A percentile compares a stretch with the other conserved stretches of the same genome.
Conservation (phyloP, 1,140 invertebrate genomes). For the Hyles euphorbiae region DNA sequence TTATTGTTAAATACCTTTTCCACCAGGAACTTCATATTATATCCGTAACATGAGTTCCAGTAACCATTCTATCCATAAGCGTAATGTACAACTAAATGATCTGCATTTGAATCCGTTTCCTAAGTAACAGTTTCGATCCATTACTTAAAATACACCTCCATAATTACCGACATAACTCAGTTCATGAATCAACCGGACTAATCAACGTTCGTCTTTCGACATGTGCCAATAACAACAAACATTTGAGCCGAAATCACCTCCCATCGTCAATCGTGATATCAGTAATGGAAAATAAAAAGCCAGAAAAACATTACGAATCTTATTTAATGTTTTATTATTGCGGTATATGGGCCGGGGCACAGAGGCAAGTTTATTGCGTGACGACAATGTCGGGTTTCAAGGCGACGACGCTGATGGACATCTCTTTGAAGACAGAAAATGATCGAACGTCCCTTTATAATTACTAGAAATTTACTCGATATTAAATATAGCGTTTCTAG, state of each 20-base stretch:
- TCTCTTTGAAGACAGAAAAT: too few species aligned
- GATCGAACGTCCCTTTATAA: too few species aligned
- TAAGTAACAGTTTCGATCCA: too few species aligned
- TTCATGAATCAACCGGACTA: constrained; percentile 9
- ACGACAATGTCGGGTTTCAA: neutral
- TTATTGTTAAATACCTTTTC: too few species aligned
- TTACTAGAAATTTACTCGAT: too few species aligned
- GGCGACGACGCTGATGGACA: neutral
- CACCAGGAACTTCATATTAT: too few species aligned
- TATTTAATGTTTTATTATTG: constrained; percentile 2
- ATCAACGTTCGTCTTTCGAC: constrained; percentile 12
- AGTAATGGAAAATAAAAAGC: constrained; percentile 7
- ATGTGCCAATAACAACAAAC: constrained; percentile 12
- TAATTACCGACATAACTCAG: constrained; percentile 12
- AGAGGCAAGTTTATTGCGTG: neutral
- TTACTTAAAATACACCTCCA: constrained; percentile 4
- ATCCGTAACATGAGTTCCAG: too few species aligned
- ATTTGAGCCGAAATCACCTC: constrained; percentile 6
- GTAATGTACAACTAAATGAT: too few species aligned
- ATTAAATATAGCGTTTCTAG: too few species aligned
- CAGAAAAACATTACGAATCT: constrained; percentile 5
- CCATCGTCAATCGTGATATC: neutral
- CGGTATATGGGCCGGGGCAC: neutral
- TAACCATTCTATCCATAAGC: too few species aligned
- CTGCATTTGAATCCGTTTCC: too few species aligned